Evolutionary conservation across 1,140 invertebrate genomes (phyloP).

Genomic region (Rhyacophila brunnea): DNA sequence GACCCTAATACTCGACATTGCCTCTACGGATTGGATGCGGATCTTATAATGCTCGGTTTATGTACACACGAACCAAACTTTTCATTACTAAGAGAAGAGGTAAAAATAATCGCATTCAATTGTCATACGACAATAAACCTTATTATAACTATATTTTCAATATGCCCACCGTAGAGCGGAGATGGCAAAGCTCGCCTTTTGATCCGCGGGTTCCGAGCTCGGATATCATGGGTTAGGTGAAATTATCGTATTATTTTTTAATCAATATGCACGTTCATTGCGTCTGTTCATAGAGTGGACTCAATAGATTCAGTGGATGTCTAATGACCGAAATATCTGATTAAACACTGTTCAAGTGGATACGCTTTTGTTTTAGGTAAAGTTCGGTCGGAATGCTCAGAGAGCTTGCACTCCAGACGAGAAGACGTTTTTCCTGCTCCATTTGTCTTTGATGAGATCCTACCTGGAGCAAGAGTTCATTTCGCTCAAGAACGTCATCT

Average conservation of each 20-base stretch:
- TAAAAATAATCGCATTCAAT: no score
- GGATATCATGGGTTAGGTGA: no score
- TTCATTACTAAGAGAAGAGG: slow-evolving; percentile 87
- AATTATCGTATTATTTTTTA: no score
- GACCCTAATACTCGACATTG: slow-evolving; percentile 90
- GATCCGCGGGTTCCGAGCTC: no score
- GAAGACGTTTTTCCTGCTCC: slow-evolving; percentile 89
- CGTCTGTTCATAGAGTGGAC: no score
- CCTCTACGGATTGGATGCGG: slow-evolving; percentile 93
- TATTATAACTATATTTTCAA: no score
- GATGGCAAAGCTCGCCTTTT: no score
- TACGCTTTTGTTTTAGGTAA: slow-evolving; percentile 56
- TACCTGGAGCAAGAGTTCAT: slow-evolving; percentile 93
- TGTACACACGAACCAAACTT: slow-evolving; percentile 95
- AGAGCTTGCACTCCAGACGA: slow-evolving; percentile 73
- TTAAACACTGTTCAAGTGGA: no score
- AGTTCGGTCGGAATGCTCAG: slow-evolving; percentile 67
- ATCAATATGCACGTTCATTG: no score
- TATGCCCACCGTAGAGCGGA: no score
- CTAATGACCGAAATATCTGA: neutral
- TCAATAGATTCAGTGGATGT: neutral
- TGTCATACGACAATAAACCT: no score
- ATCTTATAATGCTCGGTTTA: slow-evolving; percentile 92
- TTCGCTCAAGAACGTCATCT: slow-evolving; percentile 65
- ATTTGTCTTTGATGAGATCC: slow-evolving; percentile 87